Conservation (phyloP, 1,140 invertebrate species). For the Phthorimaea operculella region DNA sequence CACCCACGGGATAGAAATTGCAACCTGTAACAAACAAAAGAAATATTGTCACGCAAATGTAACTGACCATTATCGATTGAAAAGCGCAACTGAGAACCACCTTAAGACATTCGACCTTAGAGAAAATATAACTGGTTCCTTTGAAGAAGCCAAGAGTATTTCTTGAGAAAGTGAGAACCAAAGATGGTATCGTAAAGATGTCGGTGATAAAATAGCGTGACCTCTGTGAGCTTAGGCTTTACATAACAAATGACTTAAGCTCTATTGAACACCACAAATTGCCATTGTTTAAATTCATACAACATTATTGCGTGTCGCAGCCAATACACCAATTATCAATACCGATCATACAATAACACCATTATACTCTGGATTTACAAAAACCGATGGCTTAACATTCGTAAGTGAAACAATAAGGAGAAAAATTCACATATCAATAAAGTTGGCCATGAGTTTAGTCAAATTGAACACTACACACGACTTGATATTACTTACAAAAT, state of each 20-base stretch:
- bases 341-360: background rate
- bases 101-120: too few species aligned
- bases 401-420: conserved; percentile 6
- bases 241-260: too few species aligned
- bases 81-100: background rate
- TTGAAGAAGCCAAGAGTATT: too few species aligned
- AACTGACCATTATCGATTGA: background rate
- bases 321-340: background rate
- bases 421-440: conserved; percentile 12
- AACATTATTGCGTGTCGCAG: too few species aligned
- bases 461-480: background rate
- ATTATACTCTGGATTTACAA: background rate
- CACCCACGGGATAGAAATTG: conserved; percentile 81
- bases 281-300: too few species aligned
- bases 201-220: too few species aligned
- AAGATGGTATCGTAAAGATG: too few species aligned
- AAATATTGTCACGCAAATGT: conserved; percentile 4
- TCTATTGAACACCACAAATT: too few species aligned
- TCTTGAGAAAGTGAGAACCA: too few species aligned
- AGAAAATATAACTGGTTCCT: too few species aligned
- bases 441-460: background rate
- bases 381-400: background rate
- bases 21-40: conserved; percentile 73
- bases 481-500: too few species aligned
- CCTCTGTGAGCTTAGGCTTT: too few species aligned